Percentiles rank a stretch among this genome's conserved stretches.
Conservation (phyloP, 2,888 invertebrate genomes). For the Candidula unifasciata region DNA sequence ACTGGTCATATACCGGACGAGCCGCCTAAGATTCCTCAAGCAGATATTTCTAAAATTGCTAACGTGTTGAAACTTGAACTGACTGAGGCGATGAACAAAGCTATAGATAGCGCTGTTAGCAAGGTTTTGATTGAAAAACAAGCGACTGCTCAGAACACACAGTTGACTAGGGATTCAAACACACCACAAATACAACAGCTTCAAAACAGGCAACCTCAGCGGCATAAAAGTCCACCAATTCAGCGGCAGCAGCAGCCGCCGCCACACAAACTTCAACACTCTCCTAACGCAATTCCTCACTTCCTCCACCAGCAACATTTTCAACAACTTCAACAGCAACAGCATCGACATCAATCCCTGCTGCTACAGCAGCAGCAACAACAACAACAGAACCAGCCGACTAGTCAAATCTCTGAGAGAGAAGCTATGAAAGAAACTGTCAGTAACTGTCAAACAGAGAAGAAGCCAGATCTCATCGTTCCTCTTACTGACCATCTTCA, state of each 20-base stretch:
- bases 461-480: constrained; percentile 49
- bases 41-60: constrained; percentile 92
- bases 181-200: constrained; percentile 1
- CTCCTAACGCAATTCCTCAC: neutral
- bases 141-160: neutral
- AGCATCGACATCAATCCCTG: constrained; percentile 43
- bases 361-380: constrained; percentile 30
- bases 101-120: constrained; percentile 65
- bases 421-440: constrained; percentile 52
- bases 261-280: constrained; percentile 31
- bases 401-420: constrained; percentile 38
- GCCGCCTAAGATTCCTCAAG: constrained; percentile 57
- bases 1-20: constrained; percentile 51
- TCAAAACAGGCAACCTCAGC: neutral
- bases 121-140: constrained; percentile 60
- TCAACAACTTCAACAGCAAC: constrained; percentile 17
- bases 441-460: constrained; percentile 47
- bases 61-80: constrained; percentile 94
- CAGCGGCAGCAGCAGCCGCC: constrained; percentile 18
- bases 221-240: neutral
- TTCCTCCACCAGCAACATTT: constrained; percentile 47
- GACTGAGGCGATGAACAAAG: constrained; percentile 64
- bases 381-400: constrained; percentile 30
- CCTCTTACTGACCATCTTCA: constrained; percentile 52
- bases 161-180: neutral